Percentiles rank a stretch among this genome's conserved stretches.
Evolutionary conservation across 2,888 invertebrate genomes (phyloP).

Genomic region (Cheilosia scutellata): DNA sequence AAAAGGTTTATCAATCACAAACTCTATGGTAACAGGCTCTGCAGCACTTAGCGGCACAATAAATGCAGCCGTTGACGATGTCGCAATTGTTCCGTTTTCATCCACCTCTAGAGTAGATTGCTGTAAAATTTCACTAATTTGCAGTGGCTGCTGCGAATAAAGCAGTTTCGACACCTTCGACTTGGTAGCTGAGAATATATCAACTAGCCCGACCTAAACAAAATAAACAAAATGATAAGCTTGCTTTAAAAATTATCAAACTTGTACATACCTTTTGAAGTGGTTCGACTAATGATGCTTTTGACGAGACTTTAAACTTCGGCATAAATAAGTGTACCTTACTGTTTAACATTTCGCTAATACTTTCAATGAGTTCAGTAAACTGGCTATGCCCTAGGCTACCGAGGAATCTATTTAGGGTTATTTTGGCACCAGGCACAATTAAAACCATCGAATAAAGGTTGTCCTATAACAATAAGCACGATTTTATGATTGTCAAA

Average conservation of each 20-base stretch:
- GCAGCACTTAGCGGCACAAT: conserved; percentile 84
- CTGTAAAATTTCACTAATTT: conserved; percentile 85
- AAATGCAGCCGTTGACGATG: conserved; percentile 84
- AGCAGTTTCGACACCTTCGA: conserved; percentile 83
- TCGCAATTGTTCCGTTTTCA: conserved; percentile 85
- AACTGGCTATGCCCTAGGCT: conserved; percentile 82
- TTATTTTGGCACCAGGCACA: conserved; percentile 82
- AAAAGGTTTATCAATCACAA: conserved; percentile 84
- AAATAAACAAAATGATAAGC: conserved; percentile 48
- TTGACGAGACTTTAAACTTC: conserved; percentile 75
- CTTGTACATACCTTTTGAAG: conserved; percentile 75
- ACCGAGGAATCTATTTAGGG: conserved; percentile 80
- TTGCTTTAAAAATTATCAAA: background rate
- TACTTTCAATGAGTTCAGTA: conserved; percentile 73
- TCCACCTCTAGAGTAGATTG: conserved; percentile 85
- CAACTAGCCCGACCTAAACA: conserved; percentile 84
- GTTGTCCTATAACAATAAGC: conserved; percentile 80
- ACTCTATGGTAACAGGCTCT: conserved; percentile 23
- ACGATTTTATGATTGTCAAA: background rate
- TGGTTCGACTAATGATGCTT: conserved; percentile 65
- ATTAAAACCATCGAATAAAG: conserved; percentile 85
- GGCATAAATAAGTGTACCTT: conserved; percentile 75
- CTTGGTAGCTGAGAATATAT: conserved; percentile 83
- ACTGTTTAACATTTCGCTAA: background rate
- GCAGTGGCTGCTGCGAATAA: conserved; percentile 71